These are phyloP conservation scores for Ceratoteleas bidentatus DNA, from an alignment of 1,140 invertebrate species.

Conservation along the genomic window DNA sequence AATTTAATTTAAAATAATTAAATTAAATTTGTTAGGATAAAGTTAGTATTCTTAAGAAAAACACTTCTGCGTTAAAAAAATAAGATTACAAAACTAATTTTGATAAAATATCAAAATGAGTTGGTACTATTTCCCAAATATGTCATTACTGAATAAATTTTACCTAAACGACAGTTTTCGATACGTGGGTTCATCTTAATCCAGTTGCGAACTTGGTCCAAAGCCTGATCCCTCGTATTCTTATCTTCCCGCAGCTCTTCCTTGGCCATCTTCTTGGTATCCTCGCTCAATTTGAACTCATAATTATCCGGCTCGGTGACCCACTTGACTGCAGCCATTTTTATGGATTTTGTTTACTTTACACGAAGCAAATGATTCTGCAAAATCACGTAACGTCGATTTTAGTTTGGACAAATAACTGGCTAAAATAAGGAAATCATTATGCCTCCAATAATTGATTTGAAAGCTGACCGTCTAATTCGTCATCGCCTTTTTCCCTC, in stretches of 20 bases:
- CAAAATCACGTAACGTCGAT: conserved; percentile 14
- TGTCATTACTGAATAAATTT: too few species aligned
- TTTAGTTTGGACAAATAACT: neutral
- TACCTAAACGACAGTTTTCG: conserved; percentile 85
- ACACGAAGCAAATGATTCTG: conserved; percentile 17
- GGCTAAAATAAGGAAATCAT: conserved; percentile 6
- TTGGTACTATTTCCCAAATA: too few species aligned
- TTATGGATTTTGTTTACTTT: conserved; percentile 7
- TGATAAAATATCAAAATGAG: too few species aligned
- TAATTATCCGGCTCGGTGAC: conserved; percentile 84
- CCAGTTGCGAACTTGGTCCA: conserved; percentile 87
- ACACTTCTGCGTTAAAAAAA: too few species aligned
- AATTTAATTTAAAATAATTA: too few species aligned
- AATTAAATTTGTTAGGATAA: too few species aligned
- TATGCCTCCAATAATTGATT: conserved; percentile 7
- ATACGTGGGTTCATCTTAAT: conserved; percentile 87
- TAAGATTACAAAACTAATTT: too few species aligned
- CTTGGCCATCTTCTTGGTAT: conserved; percentile 85
- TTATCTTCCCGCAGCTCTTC: conserved; percentile 87
- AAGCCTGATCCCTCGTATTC: conserved; percentile 84
- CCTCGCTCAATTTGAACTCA: conserved; percentile 82
- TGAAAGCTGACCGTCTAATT: conserved; percentile 14
- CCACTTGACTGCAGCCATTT: conserved; percentile 76
- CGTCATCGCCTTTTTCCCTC: neutral
- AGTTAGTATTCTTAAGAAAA: too few species aligned